phyloP scores from a whole-genome alignment of 2,888 invertebrate genomes.

The Pterobdella sp. region DNA sequence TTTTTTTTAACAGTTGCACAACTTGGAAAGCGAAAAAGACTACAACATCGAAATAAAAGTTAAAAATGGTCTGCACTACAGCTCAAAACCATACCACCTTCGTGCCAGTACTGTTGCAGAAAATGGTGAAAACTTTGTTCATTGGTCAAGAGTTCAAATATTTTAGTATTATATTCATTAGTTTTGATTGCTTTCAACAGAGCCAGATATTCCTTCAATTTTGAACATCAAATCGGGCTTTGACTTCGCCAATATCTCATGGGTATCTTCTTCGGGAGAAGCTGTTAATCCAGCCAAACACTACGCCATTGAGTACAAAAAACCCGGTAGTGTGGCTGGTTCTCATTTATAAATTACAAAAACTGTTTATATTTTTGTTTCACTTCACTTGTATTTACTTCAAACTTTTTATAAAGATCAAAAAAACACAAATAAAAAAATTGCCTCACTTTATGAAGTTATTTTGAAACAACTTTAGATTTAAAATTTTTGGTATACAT shows the following conservation, averaged over 20 bases:
- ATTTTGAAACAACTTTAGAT: no score
- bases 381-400: no score
- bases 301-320: slow-evolving; percentile 30
- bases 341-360: no score
- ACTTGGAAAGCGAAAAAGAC: slow-evolving; percentile 27
- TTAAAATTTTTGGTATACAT: no score
- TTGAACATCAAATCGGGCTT: slow-evolving; percentile 19
- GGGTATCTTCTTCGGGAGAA: slow-evolving; percentile 9
- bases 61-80: background rate
- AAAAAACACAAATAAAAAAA: no score
- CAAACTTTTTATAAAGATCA: no score
- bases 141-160: no score
- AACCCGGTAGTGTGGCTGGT: no score
- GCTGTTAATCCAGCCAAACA: slow-evolving; percentile 25
- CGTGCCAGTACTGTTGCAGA: slow-evolving; percentile 4
- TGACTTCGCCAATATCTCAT: slow-evolving; percentile 28
- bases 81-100: slow-evolving; percentile 14
- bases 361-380: no score
- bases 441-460: no score
- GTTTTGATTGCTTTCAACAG: slow-evolving; percentile 16
- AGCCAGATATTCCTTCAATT: slow-evolving; percentile 30
- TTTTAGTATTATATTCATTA: no score
- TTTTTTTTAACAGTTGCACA: slow-evolving; percentile 11
- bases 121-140: background rate
- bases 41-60: slow-evolving; percentile 22